Percentiles rank a stretch among this genome's conserved stretches.
Evolutionary conservation across 2,888 invertebrate genomes (phyloP).

Genomic region (Euplexia lucipara): DNA sequence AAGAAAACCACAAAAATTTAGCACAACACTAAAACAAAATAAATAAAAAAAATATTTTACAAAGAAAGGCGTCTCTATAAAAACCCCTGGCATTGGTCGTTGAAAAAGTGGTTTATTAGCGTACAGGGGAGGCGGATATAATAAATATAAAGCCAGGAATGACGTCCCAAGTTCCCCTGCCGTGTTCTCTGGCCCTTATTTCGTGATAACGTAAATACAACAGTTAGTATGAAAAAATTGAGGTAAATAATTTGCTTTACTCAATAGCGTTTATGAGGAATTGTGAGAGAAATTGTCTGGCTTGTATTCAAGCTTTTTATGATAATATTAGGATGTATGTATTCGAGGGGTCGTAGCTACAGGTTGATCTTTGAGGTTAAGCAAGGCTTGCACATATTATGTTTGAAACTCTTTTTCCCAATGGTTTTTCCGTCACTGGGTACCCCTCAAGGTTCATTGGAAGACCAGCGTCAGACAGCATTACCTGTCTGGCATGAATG

Average conservation of each 20-base stretch:
- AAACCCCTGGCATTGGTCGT: constrained; percentile 67
- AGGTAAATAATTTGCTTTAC: constrained; percentile 61
- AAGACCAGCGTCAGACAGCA: no score
- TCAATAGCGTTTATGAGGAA: constrained; percentile 51
- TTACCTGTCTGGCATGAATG: no score
- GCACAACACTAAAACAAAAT: constrained; percentile 58
- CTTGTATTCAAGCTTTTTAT: constrained; percentile 13
- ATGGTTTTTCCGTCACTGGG: no score
- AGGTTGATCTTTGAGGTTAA: no score
- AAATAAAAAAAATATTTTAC: constrained; percentile 58
- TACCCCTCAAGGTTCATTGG: no score
- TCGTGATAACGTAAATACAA: constrained; percentile 68
- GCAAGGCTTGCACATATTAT: no score
- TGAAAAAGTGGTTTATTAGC: constrained; percentile 76
- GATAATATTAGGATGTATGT: no score
- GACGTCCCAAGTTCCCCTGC: constrained; percentile 58
- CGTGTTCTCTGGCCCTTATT: constrained; percentile 57
- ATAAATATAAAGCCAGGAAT: constrained; percentile 72
- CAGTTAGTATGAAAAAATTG: constrained; percentile 58
- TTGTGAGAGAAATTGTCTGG: constrained; percentile 36
- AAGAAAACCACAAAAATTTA: constrained; percentile 47
- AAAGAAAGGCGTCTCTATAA: constrained; percentile 61
- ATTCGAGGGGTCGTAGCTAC: no score
- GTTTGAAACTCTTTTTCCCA: no score
- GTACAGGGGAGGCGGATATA: constrained; percentile 71